Evolutionary conservation across 2,797 vertebrate species (phyloP), one percentile per base, ranked within the genome.

Genomic region (Mus spretus): DNA sequence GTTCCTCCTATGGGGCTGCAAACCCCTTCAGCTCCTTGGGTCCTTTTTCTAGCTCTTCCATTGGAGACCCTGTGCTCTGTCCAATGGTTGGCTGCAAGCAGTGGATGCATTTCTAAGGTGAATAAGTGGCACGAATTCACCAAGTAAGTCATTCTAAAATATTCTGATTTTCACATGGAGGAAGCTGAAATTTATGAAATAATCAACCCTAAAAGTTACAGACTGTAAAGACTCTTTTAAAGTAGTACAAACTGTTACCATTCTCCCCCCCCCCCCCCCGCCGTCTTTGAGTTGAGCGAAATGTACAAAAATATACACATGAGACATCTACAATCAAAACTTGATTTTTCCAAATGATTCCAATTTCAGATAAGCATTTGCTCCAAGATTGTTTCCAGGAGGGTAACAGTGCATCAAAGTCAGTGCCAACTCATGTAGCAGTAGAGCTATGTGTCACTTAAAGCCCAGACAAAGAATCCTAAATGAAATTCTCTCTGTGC

Each of bases 361-460:
- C 82, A 93, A 88, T 97, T 97, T 95, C 89, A 97, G 95, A 84
- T 87, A 94, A 89, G 57, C 40, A 81, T 89, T 90, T 93, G 59
- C 1, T 80, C 14, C 67, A 15, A 47, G 59, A 79, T 67, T 93
- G 80, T 95, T 93, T 96, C 57, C 77, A 91, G 55, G 8, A 77
- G 63, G 50, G 40, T 65, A 47, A 75, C 79, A 34, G n/a, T 19
- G 50, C 63, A 80, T 72, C 90, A 40, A 78, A 85, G 59, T 44
- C 50, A 79, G 79, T 96, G 88, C 34, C 67, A n/a, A 90, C 40
- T 12, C 50, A 40, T 7, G 17, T 82, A 34, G 70, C 34, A 81
- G 40, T 12, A 57, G 22, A 90, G 31, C 26, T 89, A 53, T 10
- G 22, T 86, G 67, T 93, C 57, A 37, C 59, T 82, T 82, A 13